Percentiles rank a stretch among this genome's conserved stretches.
Evolutionary conservation across 2,113 vertebrate genomes (phyloP).

Genomic region (Piprites chloris): DNA sequence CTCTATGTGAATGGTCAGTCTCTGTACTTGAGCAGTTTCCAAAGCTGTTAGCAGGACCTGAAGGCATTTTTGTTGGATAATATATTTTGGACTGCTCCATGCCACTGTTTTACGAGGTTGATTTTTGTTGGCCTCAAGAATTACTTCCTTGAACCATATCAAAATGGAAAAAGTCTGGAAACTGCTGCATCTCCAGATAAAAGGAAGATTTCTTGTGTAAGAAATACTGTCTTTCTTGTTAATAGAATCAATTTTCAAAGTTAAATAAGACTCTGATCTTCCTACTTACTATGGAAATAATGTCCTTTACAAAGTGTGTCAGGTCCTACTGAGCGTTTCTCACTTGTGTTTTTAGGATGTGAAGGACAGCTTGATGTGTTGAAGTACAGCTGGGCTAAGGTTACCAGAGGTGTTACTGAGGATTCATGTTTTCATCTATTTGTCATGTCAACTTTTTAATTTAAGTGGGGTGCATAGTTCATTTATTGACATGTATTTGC

Average conservation of each 20-base stretch:
- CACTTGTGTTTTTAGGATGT: background rate
- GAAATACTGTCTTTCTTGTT: background rate
- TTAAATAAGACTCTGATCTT: slow-evolving; percentile 2
- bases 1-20: background rate
- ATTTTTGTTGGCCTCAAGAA: background rate
- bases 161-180: background rate
- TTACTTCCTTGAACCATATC: background rate
- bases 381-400: background rate
- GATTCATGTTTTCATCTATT: background rate
- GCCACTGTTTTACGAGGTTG: background rate
- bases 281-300: background rate
- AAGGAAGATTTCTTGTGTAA: background rate
- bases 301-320: background rate
- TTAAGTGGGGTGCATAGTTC: background rate
- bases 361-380: background rate
- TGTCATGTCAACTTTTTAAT: background rate
- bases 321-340: background rate
- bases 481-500: background rate
- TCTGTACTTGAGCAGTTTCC: background rate
- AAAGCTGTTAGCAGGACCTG: background rate
- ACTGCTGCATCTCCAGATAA: background rate
- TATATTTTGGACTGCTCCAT: background rate
- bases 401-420: slow-evolving; percentile 7
- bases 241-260: background rate
- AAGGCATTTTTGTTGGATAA: background rate